A percentile compares a stretch with the other conserved stretches of the same genome.
These are phyloP conservation scores for Aleiodes testaceus DNA, from an alignment of 2,888 invertebrate species.

Conservation along the genomic window DNA sequence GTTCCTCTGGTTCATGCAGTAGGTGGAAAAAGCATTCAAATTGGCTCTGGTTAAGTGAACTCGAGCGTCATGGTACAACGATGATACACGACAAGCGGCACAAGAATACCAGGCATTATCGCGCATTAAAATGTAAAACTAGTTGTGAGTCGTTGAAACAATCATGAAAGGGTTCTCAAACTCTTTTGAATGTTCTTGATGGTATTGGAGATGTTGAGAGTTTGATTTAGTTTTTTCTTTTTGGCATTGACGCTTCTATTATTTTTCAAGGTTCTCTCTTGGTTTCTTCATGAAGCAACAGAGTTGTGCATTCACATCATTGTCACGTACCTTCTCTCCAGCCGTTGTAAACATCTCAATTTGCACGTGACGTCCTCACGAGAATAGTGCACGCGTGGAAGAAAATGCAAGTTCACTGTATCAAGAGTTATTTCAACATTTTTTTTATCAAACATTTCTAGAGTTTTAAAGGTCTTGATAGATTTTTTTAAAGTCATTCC, in stretches of 20 bases:
- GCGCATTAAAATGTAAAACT: conserved; percentile 57
- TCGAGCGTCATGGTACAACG: conserved; percentile 51
- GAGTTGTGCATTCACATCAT: conserved; percentile 28
- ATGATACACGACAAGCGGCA: conserved; percentile 50
- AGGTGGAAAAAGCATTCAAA: conserved; percentile 43
- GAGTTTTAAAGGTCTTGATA: too few relatives aligned
- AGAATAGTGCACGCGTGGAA: not conserved
- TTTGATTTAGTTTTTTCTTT: not conserved
- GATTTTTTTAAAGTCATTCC: too few relatives aligned
- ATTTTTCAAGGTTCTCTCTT: conserved; percentile 4
- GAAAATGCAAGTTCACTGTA: too few relatives aligned
- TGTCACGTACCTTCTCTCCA: conserved; percentile 36
- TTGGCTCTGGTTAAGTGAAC: conserved; percentile 51
- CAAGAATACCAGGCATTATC: conserved; percentile 51
- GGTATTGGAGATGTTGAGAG: too few relatives aligned
- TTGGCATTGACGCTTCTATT: too few relatives aligned
- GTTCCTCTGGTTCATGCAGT: conserved; percentile 5
- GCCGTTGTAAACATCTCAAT: conserved; percentile 42
- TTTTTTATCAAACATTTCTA: too few relatives aligned
- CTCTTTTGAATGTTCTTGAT: not conserved
- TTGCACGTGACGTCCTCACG: conserved; percentile 39
- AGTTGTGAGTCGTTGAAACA: conserved; percentile 46
- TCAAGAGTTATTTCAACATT: too few relatives aligned
- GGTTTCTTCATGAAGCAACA: conserved; percentile 10
- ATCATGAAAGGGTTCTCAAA: conserved; percentile 50